Evolutionary conservation across 2,888 invertebrate species (phyloP).

Genomic region (Drosophila robusta): DNA sequence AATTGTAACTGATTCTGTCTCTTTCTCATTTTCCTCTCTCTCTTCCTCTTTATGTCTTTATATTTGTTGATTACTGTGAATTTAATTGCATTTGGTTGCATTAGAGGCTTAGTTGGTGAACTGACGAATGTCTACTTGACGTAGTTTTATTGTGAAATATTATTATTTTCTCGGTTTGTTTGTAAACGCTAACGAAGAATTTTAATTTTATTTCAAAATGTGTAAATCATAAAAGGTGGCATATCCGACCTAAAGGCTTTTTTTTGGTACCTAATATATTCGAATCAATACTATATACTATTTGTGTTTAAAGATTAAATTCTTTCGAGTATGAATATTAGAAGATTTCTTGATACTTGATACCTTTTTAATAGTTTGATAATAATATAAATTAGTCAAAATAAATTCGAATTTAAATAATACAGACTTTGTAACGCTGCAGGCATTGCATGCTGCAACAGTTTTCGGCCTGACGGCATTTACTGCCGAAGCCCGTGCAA

Average conservation of each 20-base stretch:
- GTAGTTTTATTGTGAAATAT: background rate
- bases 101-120: background rate
- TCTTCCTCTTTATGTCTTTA: background rate
- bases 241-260: too few species aligned
- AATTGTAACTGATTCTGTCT: constrained; percentile 3
- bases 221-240: too few species aligned
- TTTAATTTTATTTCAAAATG: too few species aligned
- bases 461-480: background rate
- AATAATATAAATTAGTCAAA: too few species aligned
- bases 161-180: background rate
- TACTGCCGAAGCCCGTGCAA: background rate
- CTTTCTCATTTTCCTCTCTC: background rate
- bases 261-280: too few species aligned
- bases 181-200: background rate
- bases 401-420: background rate
- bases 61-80: background rate
- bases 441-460: background rate
- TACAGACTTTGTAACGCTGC: background rate
- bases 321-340: too few species aligned
- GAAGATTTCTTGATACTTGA: too few species aligned
- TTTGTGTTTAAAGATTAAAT: too few species aligned
- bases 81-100: background rate
- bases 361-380: too few species aligned
- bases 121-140: background rate
- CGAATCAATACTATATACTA: too few species aligned